phyloP scores from a whole-genome alignment of 2,797 vertebrate species.

The Antennarius maculatus region DNA sequence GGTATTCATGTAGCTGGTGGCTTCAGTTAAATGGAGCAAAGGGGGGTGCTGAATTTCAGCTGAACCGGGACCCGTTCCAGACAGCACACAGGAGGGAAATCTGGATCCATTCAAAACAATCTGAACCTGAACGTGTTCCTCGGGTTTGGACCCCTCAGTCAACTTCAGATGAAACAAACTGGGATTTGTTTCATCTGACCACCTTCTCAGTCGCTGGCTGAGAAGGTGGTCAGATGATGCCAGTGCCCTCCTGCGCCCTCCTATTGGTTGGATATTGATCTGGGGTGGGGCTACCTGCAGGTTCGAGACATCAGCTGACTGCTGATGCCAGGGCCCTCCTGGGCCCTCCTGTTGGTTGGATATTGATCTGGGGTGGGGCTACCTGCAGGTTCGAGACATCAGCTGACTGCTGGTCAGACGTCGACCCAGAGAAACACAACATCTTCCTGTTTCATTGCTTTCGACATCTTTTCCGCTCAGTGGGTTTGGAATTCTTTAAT shows the following conservation, averaged over 20 bases:
- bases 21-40: conserved; percentile 61
- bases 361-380: too few species aligned
- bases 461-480: too few species aligned
- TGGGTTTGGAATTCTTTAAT: too few species aligned
- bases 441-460: too few species aligned
- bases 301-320: too few species aligned
- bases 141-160: neutral
- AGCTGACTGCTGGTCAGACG: too few species aligned
- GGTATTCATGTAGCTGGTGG: conserved; percentile 66
- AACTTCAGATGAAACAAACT: neutral
- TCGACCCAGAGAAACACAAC: too few species aligned
- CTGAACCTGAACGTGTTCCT: conserved; percentile 10
- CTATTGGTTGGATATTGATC: too few species aligned
- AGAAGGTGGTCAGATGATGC: neutral
- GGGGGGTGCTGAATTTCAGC: conserved; percentile 45
- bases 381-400: too few species aligned
- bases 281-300: too few species aligned
- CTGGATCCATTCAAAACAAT: conserved; percentile 19
- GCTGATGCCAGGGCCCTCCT: neutral
- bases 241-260: neutral
- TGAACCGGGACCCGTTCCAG: conserved; percentile 28
- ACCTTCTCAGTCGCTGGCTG: neutral
- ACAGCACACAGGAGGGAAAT: neutral
- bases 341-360: too few species aligned
- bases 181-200: neutral